These are phyloP conservation scores for Telmatochromis sp. DNA, from an alignment of 2,113 vertebrate genomes.

Conservation along the genomic window DNA sequence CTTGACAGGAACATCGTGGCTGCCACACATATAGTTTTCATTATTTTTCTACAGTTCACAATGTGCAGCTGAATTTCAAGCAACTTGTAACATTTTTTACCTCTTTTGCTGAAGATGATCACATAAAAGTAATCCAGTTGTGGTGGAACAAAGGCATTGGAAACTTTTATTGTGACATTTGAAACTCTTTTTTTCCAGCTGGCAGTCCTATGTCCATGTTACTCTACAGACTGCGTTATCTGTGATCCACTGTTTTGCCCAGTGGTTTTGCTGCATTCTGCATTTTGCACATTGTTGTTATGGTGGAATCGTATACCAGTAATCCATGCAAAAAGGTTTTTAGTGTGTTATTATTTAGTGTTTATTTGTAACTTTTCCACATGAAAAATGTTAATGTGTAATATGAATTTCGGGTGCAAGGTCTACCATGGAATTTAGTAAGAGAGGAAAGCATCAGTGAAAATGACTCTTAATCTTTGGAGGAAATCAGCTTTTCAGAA, in stretches of 20 bases:
- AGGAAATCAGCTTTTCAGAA: background rate
- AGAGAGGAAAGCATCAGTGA: background rate
- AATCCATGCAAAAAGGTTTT: background rate
- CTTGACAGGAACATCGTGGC: background rate
- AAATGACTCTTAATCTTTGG: background rate
- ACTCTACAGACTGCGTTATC: background rate
- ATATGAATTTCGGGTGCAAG: background rate
- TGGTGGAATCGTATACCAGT: background rate
- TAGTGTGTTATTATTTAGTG: background rate
- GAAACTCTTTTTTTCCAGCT: background rate
- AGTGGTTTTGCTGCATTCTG: background rate
- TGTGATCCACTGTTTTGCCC: background rate
- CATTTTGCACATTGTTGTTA: background rate
- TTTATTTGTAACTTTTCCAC: background rate
- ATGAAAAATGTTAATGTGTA: background rate
- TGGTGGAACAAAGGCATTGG: background rate
- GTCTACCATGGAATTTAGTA: background rate
- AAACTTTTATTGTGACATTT: background rate
- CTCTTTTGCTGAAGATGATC: background rate
- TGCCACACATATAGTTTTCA: background rate
- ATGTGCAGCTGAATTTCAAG: background rate
- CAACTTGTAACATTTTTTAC: background rate
- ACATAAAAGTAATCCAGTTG: background rate
- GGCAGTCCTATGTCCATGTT: background rate
- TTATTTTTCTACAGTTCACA: background rate